phyloP scores from a whole-genome alignment of 2,797 vertebrate species.

The Clarias laeviceps region DNA sequence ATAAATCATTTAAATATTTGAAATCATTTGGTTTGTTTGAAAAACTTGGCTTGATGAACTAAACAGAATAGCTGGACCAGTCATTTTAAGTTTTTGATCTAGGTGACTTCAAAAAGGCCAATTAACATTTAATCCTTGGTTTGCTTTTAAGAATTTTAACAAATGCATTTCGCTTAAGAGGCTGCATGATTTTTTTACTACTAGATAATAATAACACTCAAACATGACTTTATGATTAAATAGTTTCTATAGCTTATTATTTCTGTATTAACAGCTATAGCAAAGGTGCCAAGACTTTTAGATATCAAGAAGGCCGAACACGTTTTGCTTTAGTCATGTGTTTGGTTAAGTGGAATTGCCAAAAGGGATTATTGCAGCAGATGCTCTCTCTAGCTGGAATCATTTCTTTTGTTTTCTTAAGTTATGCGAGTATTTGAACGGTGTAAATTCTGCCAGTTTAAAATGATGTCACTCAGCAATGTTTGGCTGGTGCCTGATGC shows the following conservation, averaged over 20 bases:
- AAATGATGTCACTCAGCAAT: neutral
- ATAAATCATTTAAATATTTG: neutral
- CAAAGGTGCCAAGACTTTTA: neutral
- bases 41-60: neutral
- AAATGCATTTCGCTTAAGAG: neutral
- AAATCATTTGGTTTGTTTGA: neutral
- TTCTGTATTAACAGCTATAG: neutral
- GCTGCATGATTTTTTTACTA: too few relatives aligned
- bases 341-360: neutral
- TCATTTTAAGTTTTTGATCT: neutral
- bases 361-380: neutral
- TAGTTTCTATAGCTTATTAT: neutral
- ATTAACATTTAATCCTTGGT: neutral
- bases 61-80: neutral
- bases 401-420: neutral
- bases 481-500: neutral
- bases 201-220: neutral
- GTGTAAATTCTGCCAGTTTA: neutral
- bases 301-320: neutral
- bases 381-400: neutral
- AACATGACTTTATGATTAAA: neutral
- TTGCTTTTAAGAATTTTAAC: neutral
- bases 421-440: neutral
- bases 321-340: neutral
- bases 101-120: neutral